Evolutionary conservation across 2,113 vertebrate genomes (phyloP).

Genomic region (Romanogobio albipinnatus): DNA sequence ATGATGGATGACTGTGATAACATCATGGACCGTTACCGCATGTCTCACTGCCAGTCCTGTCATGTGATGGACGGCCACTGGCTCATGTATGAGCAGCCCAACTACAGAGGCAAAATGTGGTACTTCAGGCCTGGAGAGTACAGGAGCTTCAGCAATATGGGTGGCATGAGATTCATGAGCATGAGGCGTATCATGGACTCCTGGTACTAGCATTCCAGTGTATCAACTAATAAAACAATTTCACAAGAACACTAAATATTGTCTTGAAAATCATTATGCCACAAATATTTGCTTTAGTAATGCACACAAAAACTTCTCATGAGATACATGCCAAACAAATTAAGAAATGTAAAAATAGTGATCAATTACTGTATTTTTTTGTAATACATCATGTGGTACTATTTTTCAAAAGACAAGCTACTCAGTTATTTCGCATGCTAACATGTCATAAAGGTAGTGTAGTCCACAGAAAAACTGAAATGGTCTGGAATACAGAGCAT

Average conservation of each 20-base stretch:
- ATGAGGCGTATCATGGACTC: slow-evolving; percentile 30
- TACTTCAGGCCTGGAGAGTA: slow-evolving; percentile 73
- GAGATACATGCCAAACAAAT: neutral
- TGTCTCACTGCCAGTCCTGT: slow-evolving; percentile 65
- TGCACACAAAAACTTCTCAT: neutral
- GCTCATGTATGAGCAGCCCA: slow-evolving; percentile 75
- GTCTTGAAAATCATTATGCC: slow-evolving; percentile 11
- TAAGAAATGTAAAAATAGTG: neutral
- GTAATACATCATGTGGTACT: no score
- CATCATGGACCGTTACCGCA: slow-evolving; percentile 23
- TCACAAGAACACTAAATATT: neutral
- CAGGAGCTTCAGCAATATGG: slow-evolving; percentile 64
- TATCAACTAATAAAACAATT: neutral
- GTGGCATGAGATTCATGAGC: slow-evolving; percentile 31
- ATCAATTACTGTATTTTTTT: neutral
- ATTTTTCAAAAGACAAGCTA: no score
- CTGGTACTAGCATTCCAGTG: neutral
- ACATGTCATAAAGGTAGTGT: no score
- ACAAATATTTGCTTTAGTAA: neutral
- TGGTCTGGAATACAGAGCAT: neutral
- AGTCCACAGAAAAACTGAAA: neutral
- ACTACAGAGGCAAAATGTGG: slow-evolving; percentile 71
- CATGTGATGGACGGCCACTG: slow-evolving; percentile 78
- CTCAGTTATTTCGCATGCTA: no score
- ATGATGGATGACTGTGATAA: slow-evolving; percentile 28